Percentiles rank a stretch among this genome's conserved stretches.
Evolutionary conservation across 2,113 vertebrate species (phyloP).

Genomic region (Oreochromis niloticus): DNA sequence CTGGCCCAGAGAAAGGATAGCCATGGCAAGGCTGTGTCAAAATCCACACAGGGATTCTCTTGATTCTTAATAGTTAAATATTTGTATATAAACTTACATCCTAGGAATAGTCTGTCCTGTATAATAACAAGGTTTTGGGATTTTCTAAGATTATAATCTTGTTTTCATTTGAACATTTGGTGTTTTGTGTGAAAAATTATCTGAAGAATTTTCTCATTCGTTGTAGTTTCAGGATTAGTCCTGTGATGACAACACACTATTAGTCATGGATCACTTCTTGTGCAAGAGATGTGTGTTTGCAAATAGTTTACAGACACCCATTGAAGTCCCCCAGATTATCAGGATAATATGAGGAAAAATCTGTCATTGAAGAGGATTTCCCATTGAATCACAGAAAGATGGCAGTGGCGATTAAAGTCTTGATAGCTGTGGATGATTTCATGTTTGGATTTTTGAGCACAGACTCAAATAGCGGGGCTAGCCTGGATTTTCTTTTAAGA

Average conservation of each 20-base stretch:
- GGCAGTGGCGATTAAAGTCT: conserved; percentile 12
- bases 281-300: not conserved
- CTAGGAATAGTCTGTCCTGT: not conserved
- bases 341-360: conserved; percentile 8
- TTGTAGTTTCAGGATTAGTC: not conserved
- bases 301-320: conserved; percentile 8
- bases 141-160: not conserved
- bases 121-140: not conserved
- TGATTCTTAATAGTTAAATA: not conserved
- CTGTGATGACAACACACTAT: not conserved
- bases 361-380: conserved; percentile 9
- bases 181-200: not conserved
- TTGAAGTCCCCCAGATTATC: conserved; percentile 5
- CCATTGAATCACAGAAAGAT: conserved; percentile 25
- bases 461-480: not conserved
- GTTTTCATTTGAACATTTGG: not conserved
- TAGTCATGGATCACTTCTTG: not conserved
- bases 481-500: not conserved
- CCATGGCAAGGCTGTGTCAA: not conserved
- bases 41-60: not conserved
- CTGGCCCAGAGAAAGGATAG: not conserved
- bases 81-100: not conserved
- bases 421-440: not conserved
- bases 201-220: not conserved
- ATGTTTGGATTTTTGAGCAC: not conserved